Percentiles rank a stretch among this genome's conserved stretches.
Evolutionary conservation across 53 echinoderm and acorn worm genomes (phyloP).

Genomic region (Actinopyga echinites): DNA sequence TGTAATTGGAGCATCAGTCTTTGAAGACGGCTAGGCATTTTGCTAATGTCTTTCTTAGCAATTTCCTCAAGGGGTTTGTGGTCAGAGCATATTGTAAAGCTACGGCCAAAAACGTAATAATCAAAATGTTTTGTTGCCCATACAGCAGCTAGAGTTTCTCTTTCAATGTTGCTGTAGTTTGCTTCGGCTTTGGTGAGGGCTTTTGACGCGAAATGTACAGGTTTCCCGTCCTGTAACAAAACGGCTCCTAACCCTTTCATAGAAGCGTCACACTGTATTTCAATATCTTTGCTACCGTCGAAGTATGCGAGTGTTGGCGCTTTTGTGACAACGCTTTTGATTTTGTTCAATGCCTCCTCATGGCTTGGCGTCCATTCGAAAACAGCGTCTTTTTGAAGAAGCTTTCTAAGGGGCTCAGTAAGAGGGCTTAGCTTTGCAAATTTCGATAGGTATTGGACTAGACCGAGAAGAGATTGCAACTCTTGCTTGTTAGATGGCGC

Average conservation of each 20-base stretch:
- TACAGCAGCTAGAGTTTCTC: conserved; percentile 34
- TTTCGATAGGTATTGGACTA: conserved; percentile 23
- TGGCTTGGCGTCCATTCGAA: no score
- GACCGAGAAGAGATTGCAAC: conserved; percentile 10
- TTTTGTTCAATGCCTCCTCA: neutral
- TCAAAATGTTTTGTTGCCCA: conserved; percentile 40
- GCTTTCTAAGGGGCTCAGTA: no score
- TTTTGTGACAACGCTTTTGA: no score
- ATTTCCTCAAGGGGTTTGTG: no score
- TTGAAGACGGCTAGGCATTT: conserved; percentile 39
- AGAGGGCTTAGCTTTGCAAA: conserved; percentile 27
- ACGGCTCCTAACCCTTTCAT: conserved; percentile 34
- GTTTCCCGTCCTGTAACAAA: no score
- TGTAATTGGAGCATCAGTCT: neutral
- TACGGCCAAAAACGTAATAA: no score
- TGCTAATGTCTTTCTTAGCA: no score
- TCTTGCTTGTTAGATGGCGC: conserved; percentile 18
- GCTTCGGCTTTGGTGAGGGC: no score
- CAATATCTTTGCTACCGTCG: neutral
- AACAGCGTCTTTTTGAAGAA: conserved; percentile 4
- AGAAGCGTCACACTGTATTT: no score
- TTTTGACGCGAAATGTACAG: conserved; percentile 25
- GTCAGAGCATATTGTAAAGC: conserved; percentile 34
- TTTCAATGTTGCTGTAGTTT: conserved; percentile 50
- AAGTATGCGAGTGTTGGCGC: conserved; percentile 15